A percentile compares a stretch with the other conserved stretches of the same genome.
These are phyloP conservation scores for Megalopta genalis DNA, from an alignment of 1,140 invertebrate species.

Conservation along the genomic window DNA sequence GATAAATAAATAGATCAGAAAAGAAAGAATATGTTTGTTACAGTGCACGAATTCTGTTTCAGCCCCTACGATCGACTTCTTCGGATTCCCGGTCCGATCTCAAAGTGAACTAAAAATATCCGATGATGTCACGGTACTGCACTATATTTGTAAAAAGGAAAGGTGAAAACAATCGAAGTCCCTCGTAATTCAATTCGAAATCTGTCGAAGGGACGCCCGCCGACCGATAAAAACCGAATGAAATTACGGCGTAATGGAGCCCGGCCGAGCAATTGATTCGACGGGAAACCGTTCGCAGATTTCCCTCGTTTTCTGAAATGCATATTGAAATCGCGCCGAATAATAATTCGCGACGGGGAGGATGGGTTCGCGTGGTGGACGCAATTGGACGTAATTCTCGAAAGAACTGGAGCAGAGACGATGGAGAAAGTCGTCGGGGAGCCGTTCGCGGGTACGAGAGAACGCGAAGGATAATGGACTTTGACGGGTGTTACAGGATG, in stretches of 20 bases:
- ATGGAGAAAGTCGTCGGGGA: not conserved
- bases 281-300: not conserved
- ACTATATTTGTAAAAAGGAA: too few relatives aligned
- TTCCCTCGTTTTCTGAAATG: not conserved
- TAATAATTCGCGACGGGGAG: not conserved
- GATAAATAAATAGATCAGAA: too few relatives aligned
- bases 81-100: too few relatives aligned
- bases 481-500: constrained; percentile 3
- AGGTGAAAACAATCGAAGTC: not conserved
- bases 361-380: not conserved
- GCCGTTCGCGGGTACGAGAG: too few relatives aligned
- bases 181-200: not conserved
- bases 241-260: constrained; percentile 10
- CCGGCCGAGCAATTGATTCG: not conserved
- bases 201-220: not conserved
- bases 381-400: not conserved
- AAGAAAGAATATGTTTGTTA: too few relatives aligned
- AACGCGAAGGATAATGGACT: not conserved
- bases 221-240: not conserved
- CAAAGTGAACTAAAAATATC: too few relatives aligned
- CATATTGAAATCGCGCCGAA: constrained; percentile 1
- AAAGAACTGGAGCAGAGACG: not conserved
- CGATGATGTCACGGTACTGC: too few relatives aligned
- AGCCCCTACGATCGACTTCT: too few relatives aligned
- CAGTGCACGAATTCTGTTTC: too few relatives aligned